Base-by-base conservation (phyloP, 2,888 invertebrate genomes). In the Tortrix viridana region DNA sequence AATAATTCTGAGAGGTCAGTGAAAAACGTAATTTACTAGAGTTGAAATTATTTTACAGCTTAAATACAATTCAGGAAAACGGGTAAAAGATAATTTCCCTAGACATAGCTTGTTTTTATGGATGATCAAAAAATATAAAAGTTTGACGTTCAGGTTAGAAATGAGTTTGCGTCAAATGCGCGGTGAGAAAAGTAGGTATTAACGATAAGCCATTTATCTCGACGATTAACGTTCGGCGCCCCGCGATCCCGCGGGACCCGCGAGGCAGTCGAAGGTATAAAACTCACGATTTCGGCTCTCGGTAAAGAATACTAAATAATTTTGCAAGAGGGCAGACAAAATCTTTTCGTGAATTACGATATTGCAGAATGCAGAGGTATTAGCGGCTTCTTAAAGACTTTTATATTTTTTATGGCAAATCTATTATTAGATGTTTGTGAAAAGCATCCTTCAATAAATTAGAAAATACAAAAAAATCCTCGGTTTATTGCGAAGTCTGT, bases 291-390 rank as follows among this genome's bases (percentile, higher is more conserved):
- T 58, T 57, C 32, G 26, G 41, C 26, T 55, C 54, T 32, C 44
- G 47, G 63, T 41, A 63, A 63, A 63, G 63, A 63, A 63, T 63
- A 63, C 41, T 57, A 62, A 57, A 62, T 53, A 53, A 58, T 58
- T n/a, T 52, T 63, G 47, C 22, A 20, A 50, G 37, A 5, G 20
- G 14, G 37, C 52, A 52, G 32, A n/a, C 32, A 38, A 56, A 18
- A 52, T 50, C 22, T 12, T 26, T 48, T 56, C 18, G 37, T 18
- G 37, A 55, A 1, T 16, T 14, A 48, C 12, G 5, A 22, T 5
- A 44, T 20, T 49, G n/a, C 20, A n/a, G 18, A 32, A 32, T 32
- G 53, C 22, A 22, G 23, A 16, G 32, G 14, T 54, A 16, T 54
- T 54, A 16, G 5, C 6, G 18, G 9, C 12, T 18, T 50, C 32